Conservation (phyloP, 2,888 invertebrate species). For the Agrochola litura region DNA sequence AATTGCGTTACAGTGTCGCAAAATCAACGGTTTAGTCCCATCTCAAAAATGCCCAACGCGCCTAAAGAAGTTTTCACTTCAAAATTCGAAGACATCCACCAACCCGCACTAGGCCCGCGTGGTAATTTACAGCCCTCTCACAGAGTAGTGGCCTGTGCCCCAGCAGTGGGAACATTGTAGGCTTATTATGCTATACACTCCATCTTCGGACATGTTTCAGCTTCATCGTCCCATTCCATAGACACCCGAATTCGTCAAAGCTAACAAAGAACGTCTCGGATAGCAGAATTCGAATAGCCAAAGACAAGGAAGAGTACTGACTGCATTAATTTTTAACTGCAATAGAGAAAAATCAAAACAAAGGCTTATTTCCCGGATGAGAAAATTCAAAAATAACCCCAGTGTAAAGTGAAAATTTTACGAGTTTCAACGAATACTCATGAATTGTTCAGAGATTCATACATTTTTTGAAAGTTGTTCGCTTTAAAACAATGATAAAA, state of each 20-base stretch:
- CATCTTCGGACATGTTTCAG: not conserved
- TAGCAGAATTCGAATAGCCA: not conserved
- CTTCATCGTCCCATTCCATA: not conserved
- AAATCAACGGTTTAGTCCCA: no score
- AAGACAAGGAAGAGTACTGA: not conserved
- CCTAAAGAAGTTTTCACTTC: no score
- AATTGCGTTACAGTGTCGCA: no score
- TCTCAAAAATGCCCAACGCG: no score
- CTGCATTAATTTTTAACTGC: not conserved
- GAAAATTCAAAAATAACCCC: not conserved
- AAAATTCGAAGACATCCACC: not conserved
- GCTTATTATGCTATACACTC: not conserved
- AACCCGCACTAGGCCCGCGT: not conserved
- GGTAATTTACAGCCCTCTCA: not conserved
- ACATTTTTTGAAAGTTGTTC: not conserved
- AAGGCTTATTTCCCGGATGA: not conserved
- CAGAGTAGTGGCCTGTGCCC: not conserved
- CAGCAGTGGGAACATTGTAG: not conserved
- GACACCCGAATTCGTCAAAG: not conserved
- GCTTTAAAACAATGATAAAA: not conserved
- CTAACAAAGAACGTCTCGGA: not conserved
- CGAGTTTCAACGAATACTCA: not conserved
- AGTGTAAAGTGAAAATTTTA: not conserved
- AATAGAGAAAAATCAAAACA: not conserved
- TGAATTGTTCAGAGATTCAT: slow-evolving; percentile 12